phyloP scores from a whole-genome alignment of 1,140 invertebrate species.

The Atta colombica region DNA sequence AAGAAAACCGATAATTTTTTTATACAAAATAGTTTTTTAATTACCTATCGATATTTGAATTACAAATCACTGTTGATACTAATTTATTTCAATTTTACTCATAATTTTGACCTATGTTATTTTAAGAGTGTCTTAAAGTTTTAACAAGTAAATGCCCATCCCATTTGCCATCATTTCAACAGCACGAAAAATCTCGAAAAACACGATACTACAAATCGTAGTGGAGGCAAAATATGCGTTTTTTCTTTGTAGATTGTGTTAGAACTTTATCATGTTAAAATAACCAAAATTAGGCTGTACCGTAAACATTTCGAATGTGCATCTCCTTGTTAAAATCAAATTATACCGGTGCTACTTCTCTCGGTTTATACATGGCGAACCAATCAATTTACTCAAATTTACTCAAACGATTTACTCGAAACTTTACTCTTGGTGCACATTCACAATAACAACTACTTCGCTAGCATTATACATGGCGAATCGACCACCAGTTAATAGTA shows the following conservation, averaged over 20 bases:
- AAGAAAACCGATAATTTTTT: background rate
- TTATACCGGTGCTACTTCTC: background rate
- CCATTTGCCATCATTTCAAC: background rate
- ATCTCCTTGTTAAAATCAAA: constrained; percentile 28
- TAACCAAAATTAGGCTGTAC: background rate
- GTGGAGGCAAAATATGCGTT: background rate
- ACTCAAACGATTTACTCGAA: constrained; percentile 1
- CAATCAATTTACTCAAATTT: constrained; percentile 39
- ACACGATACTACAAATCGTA: background rate
- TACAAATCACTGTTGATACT: constrained; percentile 31
- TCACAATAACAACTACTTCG: background rate
- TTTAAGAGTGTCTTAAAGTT: background rate
- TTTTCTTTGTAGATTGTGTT: background rate
- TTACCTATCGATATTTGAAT: background rate
- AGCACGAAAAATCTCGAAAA: background rate
- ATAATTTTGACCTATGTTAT: background rate
- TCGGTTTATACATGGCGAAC: background rate
- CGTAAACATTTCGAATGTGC: background rate
- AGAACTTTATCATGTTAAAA: background rate
- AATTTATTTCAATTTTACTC: background rate
- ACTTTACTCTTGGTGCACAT: background rate
- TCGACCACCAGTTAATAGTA: constrained; percentile 5
- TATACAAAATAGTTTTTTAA: constrained; percentile 1
- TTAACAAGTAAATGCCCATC: background rate
- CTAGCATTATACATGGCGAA: constrained; percentile 32